A percentile compares a stretch with the other conserved stretches of the same genome.
Conservation (phyloP, 1,140 invertebrate genomes). For the Nymphalis io region DNA sequence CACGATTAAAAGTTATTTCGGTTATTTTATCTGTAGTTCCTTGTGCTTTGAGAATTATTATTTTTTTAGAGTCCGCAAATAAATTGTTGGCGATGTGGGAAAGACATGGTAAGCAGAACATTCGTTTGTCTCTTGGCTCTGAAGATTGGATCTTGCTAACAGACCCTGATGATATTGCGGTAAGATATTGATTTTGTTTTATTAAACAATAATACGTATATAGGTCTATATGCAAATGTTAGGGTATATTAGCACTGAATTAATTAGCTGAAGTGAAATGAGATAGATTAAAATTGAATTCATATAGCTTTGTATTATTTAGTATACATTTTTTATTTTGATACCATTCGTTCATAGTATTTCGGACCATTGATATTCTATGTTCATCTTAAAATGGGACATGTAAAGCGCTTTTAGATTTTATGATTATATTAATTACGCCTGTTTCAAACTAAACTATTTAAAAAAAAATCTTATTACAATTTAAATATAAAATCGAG, state of each 20-base stretch:
- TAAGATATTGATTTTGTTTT: constrained; percentile 18
- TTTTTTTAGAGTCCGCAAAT: constrained; percentile 36
- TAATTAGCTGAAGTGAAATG: no score
- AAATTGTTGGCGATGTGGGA: constrained; percentile 45
- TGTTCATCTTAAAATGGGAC: no score
- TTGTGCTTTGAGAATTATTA: neutral
- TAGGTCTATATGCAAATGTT: neutral
- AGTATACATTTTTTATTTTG: no score
- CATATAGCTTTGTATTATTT: no score
- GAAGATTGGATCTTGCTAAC: constrained; percentile 47
- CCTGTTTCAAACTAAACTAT: no score
- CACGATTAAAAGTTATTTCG: neutral
- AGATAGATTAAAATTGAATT: no score
- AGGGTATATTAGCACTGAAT: neutral
- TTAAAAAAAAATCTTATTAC: no score
- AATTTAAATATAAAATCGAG: no score
- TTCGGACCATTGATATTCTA: no score
- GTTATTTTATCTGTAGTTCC: neutral
- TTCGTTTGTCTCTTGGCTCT: constrained; percentile 42
- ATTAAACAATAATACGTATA: neutral
- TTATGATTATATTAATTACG: no score
- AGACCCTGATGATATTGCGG: constrained; percentile 44
- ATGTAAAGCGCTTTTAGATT: no score
- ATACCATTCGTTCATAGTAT: no score
- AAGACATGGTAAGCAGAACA: constrained; percentile 44